These are phyloP conservation scores for Cassiopea xamachana DNA, from an alignment of 30 jellyfish, hydroid and myxozoan species.

Conservation along the genomic window DNA sequence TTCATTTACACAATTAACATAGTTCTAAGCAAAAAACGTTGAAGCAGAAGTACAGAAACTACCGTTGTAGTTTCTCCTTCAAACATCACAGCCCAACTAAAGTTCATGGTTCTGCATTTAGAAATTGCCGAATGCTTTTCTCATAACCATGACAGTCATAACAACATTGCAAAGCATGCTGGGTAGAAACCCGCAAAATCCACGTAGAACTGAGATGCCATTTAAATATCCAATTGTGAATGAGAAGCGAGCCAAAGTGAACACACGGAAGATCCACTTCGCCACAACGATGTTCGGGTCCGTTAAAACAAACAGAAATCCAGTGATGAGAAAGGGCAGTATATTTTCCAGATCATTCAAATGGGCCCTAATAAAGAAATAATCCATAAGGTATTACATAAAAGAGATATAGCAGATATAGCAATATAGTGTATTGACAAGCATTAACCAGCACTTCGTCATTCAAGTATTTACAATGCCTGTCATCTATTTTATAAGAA, in stretches of 20 bases:
- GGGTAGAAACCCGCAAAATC: constrained; percentile 11
- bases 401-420: no score
- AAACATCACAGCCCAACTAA: no score
- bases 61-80: no score
- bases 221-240: constrained; percentile 61
- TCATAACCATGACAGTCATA: constrained; percentile 19
- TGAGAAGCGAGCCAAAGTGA: constrained; percentile 64
- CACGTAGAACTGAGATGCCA: constrained; percentile 28
- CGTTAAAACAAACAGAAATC: constrained; percentile 60
- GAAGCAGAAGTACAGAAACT: no score
- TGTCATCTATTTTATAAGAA: no score
- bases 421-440: no score
- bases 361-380: constrained; percentile 54
- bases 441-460: no score
- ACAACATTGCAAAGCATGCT: constrained; percentile 3
- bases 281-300: constrained; percentile 68
- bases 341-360: constrained; percentile 78
- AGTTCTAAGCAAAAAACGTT: no score
- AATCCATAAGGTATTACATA: no score
- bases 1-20: no score
- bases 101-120: neutral
- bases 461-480: no score
- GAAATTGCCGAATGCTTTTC: constrained; percentile 2
- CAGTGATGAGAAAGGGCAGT: constrained; percentile 70
- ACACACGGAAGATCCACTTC: constrained; percentile 60